Evolutionary conservation across 2,113 vertebrate genomes (phyloP), one percentile per base, ranked within the genome.

Genomic region (Paradoxurus hermaphroditus): DNA sequence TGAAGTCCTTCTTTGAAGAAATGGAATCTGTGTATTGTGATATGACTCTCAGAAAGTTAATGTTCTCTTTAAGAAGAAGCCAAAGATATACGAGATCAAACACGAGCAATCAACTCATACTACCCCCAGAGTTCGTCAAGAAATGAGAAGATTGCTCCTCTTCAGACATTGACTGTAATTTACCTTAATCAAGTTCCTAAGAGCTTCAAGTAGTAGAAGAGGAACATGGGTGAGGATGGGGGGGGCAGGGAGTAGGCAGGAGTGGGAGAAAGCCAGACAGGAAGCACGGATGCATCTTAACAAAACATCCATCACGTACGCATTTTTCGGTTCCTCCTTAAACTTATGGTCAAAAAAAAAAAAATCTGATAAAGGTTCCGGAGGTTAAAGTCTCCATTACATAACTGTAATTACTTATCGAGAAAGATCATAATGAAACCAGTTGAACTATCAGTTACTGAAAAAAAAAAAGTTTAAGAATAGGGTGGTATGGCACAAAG

Each of bases 311-410:
- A 95, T 25, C 51, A 82, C 41, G 34, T 21, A 56, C 12, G 39
- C n/a, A 51, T 39, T 93, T 96, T 92, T 95, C 44, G 95, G 79
- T 96, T 96, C 62, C 51, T 96, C 78, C 97, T 93, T 25, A 86
- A 85, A 86, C 27, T 68, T 84, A 94, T 0, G 0, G 65, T 12
- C 8, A 49, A 82, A 96, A 70, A 14, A 92, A 90, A 29, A 78
- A n/a, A 70, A 85, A 75, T 78, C 34, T 85, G 65, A 96, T 59
- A 82, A 90, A 31, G 44, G 27, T 63, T n/a, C 70, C 23, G 82
- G 56, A 87, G 59, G 63, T 94, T 73, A 83, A 79, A 63, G 53
- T 81, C 25, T 87, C 75, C 14, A 29, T n/a, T 88, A 79, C 49
- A 29, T 89, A 95, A 94, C 18, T 46, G 39, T 41, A 85, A 92